A percentile compares a stretch with the other conserved stretches of the same genome.
Evolutionary conservation across 2,888 invertebrate genomes (phyloP).

Genomic region (Allophyes oxyacanthae): DNA sequence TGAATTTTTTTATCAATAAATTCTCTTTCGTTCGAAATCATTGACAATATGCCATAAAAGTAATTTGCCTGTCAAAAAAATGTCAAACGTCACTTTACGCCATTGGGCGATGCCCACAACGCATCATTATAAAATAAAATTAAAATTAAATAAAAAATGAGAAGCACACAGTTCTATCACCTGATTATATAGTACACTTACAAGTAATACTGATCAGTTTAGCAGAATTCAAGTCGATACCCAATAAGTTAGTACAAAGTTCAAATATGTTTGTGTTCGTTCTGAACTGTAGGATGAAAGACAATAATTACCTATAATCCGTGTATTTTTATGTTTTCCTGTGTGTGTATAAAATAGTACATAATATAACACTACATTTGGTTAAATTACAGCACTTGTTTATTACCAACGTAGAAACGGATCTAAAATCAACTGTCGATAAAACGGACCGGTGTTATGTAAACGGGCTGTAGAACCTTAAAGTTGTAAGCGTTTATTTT

Average conservation of each 20-base stretch:
- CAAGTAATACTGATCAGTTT: not conserved
- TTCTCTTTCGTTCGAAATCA: too few species aligned
- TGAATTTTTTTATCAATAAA: too few species aligned
- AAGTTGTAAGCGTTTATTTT: too few species aligned
- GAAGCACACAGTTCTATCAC: not conserved
- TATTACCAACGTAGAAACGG: too few species aligned
- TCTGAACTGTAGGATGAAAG: not conserved
- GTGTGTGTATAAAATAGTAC: too few species aligned
- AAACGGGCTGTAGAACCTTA: too few species aligned
- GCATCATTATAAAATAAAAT: not conserved
- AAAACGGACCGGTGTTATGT: too few species aligned
- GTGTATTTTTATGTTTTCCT: too few species aligned
- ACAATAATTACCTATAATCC: too few species aligned
- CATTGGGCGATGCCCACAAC: not conserved
- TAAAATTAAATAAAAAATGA: conserved; percentile 10
- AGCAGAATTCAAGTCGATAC: not conserved
- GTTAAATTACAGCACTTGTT: too few species aligned
- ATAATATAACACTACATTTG: too few species aligned
- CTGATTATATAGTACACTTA: not conserved
- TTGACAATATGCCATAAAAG: conserved; percentile 3
- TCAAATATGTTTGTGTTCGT: not conserved
- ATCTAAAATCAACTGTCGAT: too few species aligned
- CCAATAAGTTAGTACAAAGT: conserved; percentile 1
- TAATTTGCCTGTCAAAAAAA: conserved; percentile 8
- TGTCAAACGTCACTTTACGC: conserved; percentile 6